Base-by-base conservation (phyloP, 2,797 vertebrate species). In the Pipistrellus kuhlii region DNA sequence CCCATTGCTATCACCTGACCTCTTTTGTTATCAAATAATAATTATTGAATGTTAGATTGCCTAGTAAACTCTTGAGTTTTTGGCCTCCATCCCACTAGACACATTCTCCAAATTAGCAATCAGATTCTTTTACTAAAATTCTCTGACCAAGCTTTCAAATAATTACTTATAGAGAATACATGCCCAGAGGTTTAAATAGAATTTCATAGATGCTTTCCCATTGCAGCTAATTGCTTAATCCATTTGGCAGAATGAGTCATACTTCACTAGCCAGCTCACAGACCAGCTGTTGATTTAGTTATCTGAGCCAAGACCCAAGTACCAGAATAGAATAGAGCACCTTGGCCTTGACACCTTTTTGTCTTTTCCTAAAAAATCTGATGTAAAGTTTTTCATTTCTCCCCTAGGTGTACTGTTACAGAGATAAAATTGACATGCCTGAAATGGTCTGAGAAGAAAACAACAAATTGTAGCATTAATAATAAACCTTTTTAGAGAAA, bases 401-500 rank as follows among this genome's bases (percentile, higher is more conserved):
- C 35, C 11, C 32, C 35, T 57, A 66, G 51, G 77, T 75, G 17
- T 81, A 76, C 14, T 78, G 23, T 85, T 75, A 6, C 44, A 64
- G 82, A 87, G 44, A 83, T 85, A 68, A 95, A 90, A n/a, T 78
- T 71, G 25, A 66, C 25, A 32, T 4, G 0, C 35, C 48, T 32
- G 59, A 77, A 95, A 77, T 62, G 6, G 62, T 85, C 41, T 82
- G 75, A 72, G 62, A 64, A 84, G 38, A 35, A 62, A 64, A 81
- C 44, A 86, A 78, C 32, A 80, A 82, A 38, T 30, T 55, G 8
- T 81, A 25, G 17, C 83, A 8, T 93, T 89, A 69, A 68, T 23
- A 90, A 25, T 88, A 94, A 88, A 77, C 13, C 20, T 48, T 92
- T 95, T 77, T 83, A 78, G 73, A 69, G 76, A 91, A 93, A 88